Percentiles rank a stretch among this genome's conserved stretches.
These are phyloP conservation scores for Pangasius djambal DNA, from an alignment of 2,797 vertebrate species.

Conservation along the genomic window DNA sequence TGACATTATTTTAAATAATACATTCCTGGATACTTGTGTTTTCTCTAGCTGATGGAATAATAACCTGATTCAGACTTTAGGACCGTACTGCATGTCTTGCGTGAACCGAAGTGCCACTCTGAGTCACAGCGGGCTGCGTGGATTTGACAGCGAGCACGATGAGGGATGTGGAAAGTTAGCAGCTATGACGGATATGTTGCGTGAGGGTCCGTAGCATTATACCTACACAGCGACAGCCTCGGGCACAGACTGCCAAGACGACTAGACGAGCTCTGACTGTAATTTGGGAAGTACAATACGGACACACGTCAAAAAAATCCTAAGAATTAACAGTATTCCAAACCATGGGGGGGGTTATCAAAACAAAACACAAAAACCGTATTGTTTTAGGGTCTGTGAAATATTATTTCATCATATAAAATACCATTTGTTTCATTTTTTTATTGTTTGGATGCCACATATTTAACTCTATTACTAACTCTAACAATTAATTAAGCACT, in stretches of 20 bases:
- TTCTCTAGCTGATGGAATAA: slow-evolving; percentile 5
- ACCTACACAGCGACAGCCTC: slow-evolving; percentile 40
- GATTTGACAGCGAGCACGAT: slow-evolving; percentile 20
- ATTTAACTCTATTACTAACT: neutral
- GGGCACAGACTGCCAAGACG: slow-evolving; percentile 56
- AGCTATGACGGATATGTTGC: slow-evolving; percentile 38
- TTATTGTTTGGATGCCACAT: neutral
- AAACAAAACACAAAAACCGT: neutral
- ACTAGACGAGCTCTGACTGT: slow-evolving; percentile 62
- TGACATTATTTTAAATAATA: neutral
- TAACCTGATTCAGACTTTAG: slow-evolving; percentile 12
- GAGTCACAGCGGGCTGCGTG: slow-evolving; percentile 25
- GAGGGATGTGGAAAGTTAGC: slow-evolving; percentile 39
- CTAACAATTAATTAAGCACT: neutral
- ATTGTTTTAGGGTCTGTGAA: neutral
- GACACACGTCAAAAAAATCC: neutral
- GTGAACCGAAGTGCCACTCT: slow-evolving; percentile 17
- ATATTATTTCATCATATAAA: neutral
- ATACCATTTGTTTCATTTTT: neutral
- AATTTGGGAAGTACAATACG: slow-evolving; percentile 39
- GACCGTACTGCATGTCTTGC: neutral
- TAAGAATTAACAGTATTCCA: neutral
- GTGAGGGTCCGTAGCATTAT: slow-evolving; percentile 37
- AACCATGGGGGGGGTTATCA: neutral
- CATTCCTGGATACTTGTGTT: neutral